Evolutionary conservation across 2,797 vertebrate species (phyloP).

Genomic region (Xiphophorus birchmanni): DNA sequence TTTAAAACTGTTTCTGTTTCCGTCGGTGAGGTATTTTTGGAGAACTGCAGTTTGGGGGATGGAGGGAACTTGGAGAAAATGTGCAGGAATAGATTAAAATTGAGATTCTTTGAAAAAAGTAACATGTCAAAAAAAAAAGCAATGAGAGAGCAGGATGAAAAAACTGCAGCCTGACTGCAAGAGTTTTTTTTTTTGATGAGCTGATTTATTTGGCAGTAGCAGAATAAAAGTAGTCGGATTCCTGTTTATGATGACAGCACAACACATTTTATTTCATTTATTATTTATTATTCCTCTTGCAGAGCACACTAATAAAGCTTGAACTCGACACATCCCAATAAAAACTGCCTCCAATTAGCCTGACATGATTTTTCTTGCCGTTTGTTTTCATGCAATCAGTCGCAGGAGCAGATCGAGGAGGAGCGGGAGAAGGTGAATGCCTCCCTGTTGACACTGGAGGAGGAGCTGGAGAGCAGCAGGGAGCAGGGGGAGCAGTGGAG

Average conservation of each 20-base stretch:
- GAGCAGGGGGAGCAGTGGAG: slow-evolving; percentile 86
- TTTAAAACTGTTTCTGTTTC: slow-evolving; percentile 24
- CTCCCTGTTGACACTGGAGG: slow-evolving; percentile 84
- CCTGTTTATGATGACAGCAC: slow-evolving; percentile 16
- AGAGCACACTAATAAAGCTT: background rate
- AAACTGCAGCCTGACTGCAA: slow-evolving; percentile 40
- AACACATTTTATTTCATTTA: slow-evolving; percentile 13
- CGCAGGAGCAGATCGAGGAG: slow-evolving; percentile 86
- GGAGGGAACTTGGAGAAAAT: slow-evolving; percentile 35
- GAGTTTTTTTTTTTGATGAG: slow-evolving; percentile 43
- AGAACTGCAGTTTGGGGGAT: slow-evolving; percentile 21
- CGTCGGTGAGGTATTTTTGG: slow-evolving; percentile 43
- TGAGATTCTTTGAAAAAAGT: slow-evolving; percentile 35
- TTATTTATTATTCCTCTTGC: slow-evolving; percentile 4
- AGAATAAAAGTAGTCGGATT: slow-evolving; percentile 45
- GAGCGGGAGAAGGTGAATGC: slow-evolving; percentile 88
- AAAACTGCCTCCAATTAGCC: background rate
- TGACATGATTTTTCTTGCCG: background rate
- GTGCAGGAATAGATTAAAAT: slow-evolving; percentile 57
- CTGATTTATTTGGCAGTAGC: slow-evolving; percentile 42
- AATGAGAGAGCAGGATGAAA: slow-evolving; percentile 37
- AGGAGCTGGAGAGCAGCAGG: slow-evolving; percentile 85
- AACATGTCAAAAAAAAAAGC: slow-evolving; percentile 32
- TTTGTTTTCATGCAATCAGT: slow-evolving; percentile 69
- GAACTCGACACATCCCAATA: background rate